Evolutionary conservation across 2,797 vertebrate species (phyloP), one percentile per base, ranked within the genome.

Genomic region (Sebastes taczanowskii): DNA sequence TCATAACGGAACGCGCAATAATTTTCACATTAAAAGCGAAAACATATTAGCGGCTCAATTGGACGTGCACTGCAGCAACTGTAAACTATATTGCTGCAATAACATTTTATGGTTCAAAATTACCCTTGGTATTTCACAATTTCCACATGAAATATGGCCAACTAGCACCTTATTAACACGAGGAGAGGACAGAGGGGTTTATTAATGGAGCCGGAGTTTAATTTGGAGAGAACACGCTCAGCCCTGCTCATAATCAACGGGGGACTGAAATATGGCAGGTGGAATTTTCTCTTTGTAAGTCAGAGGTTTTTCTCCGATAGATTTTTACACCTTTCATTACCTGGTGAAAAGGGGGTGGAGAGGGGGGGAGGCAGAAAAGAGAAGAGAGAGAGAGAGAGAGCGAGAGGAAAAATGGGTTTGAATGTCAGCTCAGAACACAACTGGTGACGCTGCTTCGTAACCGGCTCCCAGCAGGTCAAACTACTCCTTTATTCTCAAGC

Each of bases 401-500:
- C 3, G 67, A 30, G 52, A 74, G 67, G 72, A 71, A 84, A 86
- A 84, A 86, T 89, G 75, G 62, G 83, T 88, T 87, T 91, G 91
- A 92, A 91, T 93, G 93, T 91, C 94, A 92, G 89, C 80, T 89
- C 91, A 85, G 90, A 94, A 90, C 92, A 89, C 64, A 87, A 84
- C 84, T 80, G 78, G 83, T 78, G 80, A 89, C 78, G 58, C 80
- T 70, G 68, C 71, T 74, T 85, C 59, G 78, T 93, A 93, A 95
- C 93, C 92, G 92, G 91, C 90, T 92, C 91, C 89, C 92, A 93
- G 93, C 91, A 93, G 92, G 90, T 94, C 88, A 87, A 90, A 92
- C 89, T 77, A 86, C 91, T 94, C 74, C 85, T 93, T 92, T 90
- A 90, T 92, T 90, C 82, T 89, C 83, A 80, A 91, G 75, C 85